Percentiles rank a stretch among this genome's conserved stretches.
phyloP scores from a whole-genome alignment of 2,113 vertebrate genomes.

The Abramis brama region DNA sequence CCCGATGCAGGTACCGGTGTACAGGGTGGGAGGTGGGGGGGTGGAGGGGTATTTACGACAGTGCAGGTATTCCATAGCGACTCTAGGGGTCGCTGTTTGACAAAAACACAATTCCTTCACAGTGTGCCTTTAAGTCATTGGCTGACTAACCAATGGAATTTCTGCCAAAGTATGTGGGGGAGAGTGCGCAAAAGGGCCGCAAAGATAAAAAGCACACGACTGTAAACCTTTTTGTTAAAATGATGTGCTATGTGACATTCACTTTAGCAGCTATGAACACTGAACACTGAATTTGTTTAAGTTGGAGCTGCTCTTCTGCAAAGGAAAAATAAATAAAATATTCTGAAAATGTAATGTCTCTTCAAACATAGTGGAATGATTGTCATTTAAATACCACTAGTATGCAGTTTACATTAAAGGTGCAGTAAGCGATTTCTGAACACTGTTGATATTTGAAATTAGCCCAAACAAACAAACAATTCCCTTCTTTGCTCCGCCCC shows the following conservation, averaged over 20 bases:
- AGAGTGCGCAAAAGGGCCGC: background rate
- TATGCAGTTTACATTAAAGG: background rate
- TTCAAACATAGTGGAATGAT: background rate
- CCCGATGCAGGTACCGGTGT: no score
- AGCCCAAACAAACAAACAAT: no score
- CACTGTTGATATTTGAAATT: no score
- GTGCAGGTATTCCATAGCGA: no score
- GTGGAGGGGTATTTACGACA: no score
- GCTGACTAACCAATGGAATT: conserved; percentile 19
- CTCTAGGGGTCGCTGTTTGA: no score
- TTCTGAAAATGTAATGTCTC: background rate
- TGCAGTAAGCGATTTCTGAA: no score
- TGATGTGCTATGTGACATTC: background rate
- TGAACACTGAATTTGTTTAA: background rate
- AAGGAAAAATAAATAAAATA: background rate
- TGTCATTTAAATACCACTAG: background rate
- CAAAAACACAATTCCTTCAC: no score
- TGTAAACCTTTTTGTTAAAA: background rate
- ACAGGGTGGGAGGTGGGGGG: no score
- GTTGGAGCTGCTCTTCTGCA: background rate
- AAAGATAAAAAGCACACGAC: background rate
- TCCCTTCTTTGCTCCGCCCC: no score
- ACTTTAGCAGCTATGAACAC: background rate
- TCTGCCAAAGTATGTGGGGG: background rate
- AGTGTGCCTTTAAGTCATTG: no score